phyloP scores from a whole-genome alignment of 2,888 invertebrate genomes.

The Cotesia congregata region DNA sequence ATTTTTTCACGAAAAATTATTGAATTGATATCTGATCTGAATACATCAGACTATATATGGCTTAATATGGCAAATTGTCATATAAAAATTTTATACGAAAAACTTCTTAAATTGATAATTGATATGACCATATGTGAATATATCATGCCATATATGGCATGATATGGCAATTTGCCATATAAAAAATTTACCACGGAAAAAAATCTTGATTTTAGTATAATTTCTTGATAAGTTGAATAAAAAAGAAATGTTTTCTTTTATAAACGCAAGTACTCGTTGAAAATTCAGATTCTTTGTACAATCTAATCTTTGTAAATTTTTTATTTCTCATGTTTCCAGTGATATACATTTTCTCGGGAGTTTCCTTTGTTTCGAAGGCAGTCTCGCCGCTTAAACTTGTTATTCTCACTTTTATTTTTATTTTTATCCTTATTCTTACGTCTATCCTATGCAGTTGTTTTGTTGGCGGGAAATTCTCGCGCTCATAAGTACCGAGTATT shows the following conservation, averaged over 20 bases:
- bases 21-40: too few relatives aligned
- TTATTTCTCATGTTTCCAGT: not conserved
- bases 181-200: too few relatives aligned
- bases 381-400: not conserved
- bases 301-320: conserved; percentile 1
- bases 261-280: not conserved
- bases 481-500: not conserved
- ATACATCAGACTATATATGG: too few relatives aligned
- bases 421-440: not conserved
- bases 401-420: not conserved
- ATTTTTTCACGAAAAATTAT: too few relatives aligned
- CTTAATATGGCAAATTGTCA: too few relatives aligned
- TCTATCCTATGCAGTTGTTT: not conserved
- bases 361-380: not conserved
- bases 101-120: too few relatives aligned
- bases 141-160: too few relatives aligned
- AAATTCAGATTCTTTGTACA: not conserved
- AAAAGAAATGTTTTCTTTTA: not conserved
- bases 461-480: not conserved
- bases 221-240: too few relatives aligned
- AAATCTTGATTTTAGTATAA: too few relatives aligned
- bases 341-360: not conserved
- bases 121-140: too few relatives aligned
- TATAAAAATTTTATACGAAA: too few relatives aligned
- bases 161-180: too few relatives aligned